These are phyloP conservation scores for Muschampia plurimacula DNA, from an alignment of 2,888 invertebrate genomes.

Conservation along the genomic window DNA sequence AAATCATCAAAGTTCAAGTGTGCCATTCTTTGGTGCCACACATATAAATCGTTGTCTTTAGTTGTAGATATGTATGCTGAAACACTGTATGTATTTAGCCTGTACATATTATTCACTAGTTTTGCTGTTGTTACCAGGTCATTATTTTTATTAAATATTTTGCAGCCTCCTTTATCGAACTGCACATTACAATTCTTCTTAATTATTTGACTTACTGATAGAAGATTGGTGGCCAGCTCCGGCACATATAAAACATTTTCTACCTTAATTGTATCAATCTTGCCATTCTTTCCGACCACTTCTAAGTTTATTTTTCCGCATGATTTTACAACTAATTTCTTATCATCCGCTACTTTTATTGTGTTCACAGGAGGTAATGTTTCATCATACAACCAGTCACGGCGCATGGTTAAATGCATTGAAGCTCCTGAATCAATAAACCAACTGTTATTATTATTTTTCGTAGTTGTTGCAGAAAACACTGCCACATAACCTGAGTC, in stretches of 20 bases:
- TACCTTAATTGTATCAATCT: not conserved
- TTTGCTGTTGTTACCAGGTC: not conserved
- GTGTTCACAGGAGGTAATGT: not conserved
- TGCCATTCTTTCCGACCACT: not conserved
- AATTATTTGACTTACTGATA: not conserved
- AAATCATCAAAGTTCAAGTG: not conserved
- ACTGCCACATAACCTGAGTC: constrained; percentile 1
- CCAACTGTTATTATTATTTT: not conserved
- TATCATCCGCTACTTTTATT: not conserved
- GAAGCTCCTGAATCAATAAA: not conserved
- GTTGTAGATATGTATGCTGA: not conserved
- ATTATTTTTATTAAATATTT: not conserved
- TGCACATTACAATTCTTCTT: not conserved
- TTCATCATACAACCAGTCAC: constrained; percentile 7
- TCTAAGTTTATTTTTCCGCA: not conserved
- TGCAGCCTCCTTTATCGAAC: not conserved
- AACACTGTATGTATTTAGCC: constrained; percentile 1
- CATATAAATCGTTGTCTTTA: not conserved
- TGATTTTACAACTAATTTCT: not conserved
- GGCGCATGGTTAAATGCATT: constrained; percentile 2
- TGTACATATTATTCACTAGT: constrained; percentile 5
- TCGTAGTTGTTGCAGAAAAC: not conserved
- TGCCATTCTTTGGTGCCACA: constrained; percentile 2
- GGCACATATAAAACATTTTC: not conserved
- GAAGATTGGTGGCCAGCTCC: not conserved